Evolutionary conservation across 2,888 invertebrate species (phyloP).

Genomic region (Pseudanteris insignis): DNA sequence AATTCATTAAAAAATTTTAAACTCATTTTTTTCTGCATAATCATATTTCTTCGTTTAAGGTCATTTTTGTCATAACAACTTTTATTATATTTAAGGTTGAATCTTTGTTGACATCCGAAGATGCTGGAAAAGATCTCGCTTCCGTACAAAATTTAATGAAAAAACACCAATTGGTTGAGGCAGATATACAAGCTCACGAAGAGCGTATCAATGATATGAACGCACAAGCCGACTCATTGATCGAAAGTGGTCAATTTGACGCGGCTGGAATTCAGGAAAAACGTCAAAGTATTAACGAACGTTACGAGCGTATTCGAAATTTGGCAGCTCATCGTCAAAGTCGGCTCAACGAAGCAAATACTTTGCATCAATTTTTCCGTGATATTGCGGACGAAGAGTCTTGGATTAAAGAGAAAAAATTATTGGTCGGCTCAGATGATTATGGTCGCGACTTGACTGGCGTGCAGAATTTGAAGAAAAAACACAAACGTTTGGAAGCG

Average conservation of each 20-base stretch:
- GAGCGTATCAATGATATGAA: slow-evolving; percentile 95
- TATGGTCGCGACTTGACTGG: slow-evolving; percentile 98
- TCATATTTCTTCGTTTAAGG: too few species aligned
- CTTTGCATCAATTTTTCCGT: slow-evolving; percentile 98
- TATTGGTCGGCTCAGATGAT: slow-evolving; percentile 96
- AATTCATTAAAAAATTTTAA: too few species aligned
- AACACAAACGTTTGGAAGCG: slow-evolving; percentile 98
- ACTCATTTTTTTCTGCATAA: too few species aligned
- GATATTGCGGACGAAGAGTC: slow-evolving; percentile 99
- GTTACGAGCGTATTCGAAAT: slow-evolving; percentile 93
- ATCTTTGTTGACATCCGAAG: slow-evolving; percentile 92
- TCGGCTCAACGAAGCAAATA: slow-evolving; percentile 94
- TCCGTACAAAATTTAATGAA: slow-evolving; percentile 99
- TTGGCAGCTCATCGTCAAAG: slow-evolving; percentile 92
- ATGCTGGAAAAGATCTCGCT: slow-evolving; percentile 96
- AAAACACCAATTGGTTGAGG: slow-evolving; percentile 97
- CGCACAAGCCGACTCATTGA: slow-evolving; percentile 92
- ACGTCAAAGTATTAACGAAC: slow-evolving; percentile 94
- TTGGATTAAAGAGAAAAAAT: slow-evolving; percentile 99
- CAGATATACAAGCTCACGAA: slow-evolving; percentile 96
- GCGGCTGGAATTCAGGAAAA: slow-evolving; percentile 95
- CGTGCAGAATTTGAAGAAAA: slow-evolving; percentile 97
- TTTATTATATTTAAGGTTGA: slow-evolving; percentile 72
- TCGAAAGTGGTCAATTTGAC: slow-evolving; percentile 97
- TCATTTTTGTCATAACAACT: not conserved